Conservation (phyloP, 2,797 vertebrate species). For the Poeciliopsis paucimaculata region DNA sequence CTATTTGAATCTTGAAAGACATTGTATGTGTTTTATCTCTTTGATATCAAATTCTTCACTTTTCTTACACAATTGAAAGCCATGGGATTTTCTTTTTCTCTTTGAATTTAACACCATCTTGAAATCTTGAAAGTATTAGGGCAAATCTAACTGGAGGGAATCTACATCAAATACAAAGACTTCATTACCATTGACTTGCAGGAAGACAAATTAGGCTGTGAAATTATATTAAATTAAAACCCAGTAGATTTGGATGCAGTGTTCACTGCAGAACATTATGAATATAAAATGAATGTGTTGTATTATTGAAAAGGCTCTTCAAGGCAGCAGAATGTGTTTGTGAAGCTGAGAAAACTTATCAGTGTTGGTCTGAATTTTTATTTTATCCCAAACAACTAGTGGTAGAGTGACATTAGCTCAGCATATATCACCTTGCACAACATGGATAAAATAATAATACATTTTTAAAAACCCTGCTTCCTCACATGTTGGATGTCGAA, state of each 20-base stretch:
- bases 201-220: slow-evolving; percentile 72
- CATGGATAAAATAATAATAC: background rate
- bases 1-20: slow-evolving; percentile 24
- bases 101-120: slow-evolving; percentile 60
- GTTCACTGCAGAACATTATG: slow-evolving; percentile 70
- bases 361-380: slow-evolving; percentile 26
- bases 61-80: slow-evolving; percentile 56
- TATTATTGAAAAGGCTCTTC: slow-evolving; percentile 74
- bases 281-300: slow-evolving; percentile 76
- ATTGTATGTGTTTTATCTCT: slow-evolving; percentile 18
- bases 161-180: slow-evolving; percentile 74
- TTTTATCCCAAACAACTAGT: slow-evolving; percentile 9
- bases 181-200: slow-evolving; percentile 61
- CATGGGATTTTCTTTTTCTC: slow-evolving; percentile 41
- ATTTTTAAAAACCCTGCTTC: background rate
- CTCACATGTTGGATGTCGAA: background rate
- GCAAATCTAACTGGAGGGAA: slow-evolving; percentile 58
- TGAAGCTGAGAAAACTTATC: slow-evolving; percentile 38
- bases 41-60: slow-evolving; percentile 38
- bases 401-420: slow-evolving; percentile 1
- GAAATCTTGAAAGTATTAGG: slow-evolving; percentile 60
- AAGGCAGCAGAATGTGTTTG: slow-evolving; percentile 45
- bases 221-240: slow-evolving; percentile 74
- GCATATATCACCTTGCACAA: background rate
- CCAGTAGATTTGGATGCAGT: slow-evolving; percentile 69